Percentiles rank a stretch among this genome's conserved stretches.
Conservation (phyloP, 37 sponge, comb jelly and placozoan genomes). For the Spongilla lacustris region DNA sequence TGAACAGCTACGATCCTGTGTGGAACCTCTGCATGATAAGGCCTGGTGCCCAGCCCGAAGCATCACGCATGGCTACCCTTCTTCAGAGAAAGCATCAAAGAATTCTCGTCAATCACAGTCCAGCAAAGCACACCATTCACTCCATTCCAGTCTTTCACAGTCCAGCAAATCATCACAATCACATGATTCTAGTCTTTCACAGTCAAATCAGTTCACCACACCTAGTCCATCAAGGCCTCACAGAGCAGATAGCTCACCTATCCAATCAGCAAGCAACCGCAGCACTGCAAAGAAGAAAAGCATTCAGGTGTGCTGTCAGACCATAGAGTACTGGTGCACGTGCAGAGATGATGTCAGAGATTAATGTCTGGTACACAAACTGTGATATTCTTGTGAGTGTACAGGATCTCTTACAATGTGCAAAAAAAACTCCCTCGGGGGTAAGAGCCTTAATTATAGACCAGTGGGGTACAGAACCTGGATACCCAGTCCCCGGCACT, state of each 20-base stretch:
- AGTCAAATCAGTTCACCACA: not conserved
- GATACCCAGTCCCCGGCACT: constrained; percentile 30
- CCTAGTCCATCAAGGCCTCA: not conserved
- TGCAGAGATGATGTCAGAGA: constrained; percentile 32
- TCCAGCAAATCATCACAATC: not conserved
- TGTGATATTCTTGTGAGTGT: not conserved
- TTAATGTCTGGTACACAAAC: not conserved
- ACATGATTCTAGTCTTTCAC: not conserved
- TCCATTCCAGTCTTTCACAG: not conserved
- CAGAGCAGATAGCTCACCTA: not conserved
- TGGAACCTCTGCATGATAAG: constrained; percentile 4
- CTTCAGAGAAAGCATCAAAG: not conserved
- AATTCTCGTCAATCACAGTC: not conserved
- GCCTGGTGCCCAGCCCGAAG: constrained; percentile 78
- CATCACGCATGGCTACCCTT: constrained; percentile 51
- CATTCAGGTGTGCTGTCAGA: constrained; percentile 84
- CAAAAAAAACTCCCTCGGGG: constrained; percentile 73
- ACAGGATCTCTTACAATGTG: too few relatives aligned
- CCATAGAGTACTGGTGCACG: constrained; percentile 77
- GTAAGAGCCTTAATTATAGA: constrained; percentile 62
- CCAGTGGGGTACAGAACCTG: constrained; percentile 65
- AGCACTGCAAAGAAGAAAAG: constrained; percentile 37
- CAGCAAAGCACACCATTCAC: not conserved
- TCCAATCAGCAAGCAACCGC: not conserved
- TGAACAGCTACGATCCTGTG: constrained; percentile 1